Percentiles rank a stretch among this genome's conserved stretches.
phyloP scores from a whole-genome alignment of 92 coral and sea anemone species.

The Epizoanthus illoricatus region DNA sequence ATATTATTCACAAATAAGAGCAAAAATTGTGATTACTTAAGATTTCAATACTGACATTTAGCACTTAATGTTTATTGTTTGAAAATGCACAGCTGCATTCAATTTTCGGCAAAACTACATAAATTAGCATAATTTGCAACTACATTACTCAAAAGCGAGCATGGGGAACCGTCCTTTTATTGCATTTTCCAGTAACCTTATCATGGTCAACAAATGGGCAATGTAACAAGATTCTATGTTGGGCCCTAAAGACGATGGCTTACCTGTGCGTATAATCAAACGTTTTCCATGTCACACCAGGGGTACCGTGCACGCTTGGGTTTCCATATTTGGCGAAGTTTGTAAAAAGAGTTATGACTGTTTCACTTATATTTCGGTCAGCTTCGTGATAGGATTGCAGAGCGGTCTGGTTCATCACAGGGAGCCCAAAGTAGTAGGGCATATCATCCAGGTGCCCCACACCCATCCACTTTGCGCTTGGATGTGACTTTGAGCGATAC shows the following conservation, averaged over 20 bases:
- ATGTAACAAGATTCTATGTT: too few species aligned
- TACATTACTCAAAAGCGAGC: too few species aligned
- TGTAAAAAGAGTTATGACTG: conserved; percentile 35
- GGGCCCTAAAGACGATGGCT: not conserved
- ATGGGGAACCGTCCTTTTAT: too few species aligned
- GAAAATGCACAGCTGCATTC: too few species aligned
- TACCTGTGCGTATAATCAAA: conserved; percentile 18
- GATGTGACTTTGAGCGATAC: conserved; percentile 3
- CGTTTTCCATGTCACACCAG: not conserved
- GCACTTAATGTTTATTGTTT: too few species aligned
- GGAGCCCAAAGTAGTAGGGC: conserved; percentile 22
- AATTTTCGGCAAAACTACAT: too few species aligned
- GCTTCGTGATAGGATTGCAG: conserved; percentile 5
- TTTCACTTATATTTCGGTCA: conserved; percentile 49
- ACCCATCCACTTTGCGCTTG: conserved; percentile 21
- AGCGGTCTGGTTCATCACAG: conserved; percentile 2
- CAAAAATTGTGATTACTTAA: too few species aligned
- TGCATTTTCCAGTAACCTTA: too few species aligned
- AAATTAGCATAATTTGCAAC: too few species aligned
- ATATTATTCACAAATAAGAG: too few species aligned
- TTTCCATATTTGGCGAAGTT: conserved; percentile 48
- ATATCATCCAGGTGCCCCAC: conserved; percentile 1
- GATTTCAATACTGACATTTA: too few species aligned
- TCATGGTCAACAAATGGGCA: too few species aligned
- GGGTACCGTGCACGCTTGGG: not conserved